phyloP scores from a whole-genome alignment of 2,888 invertebrate genomes.

The Scaptomyza flava region DNA sequence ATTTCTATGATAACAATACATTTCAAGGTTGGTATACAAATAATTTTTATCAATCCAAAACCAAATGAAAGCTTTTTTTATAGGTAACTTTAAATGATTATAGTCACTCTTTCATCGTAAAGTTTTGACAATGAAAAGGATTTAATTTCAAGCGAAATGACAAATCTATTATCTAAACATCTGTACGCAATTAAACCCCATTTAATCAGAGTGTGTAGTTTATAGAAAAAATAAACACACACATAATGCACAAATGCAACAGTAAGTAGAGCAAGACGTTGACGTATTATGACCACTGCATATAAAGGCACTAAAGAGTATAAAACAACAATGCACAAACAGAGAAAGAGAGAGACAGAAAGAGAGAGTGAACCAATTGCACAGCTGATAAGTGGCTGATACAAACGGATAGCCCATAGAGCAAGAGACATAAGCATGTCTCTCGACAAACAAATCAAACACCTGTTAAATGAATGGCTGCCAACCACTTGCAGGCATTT shows the following conservation, averaged over 20 bases:
- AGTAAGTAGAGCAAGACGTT: constrained; percentile 46
- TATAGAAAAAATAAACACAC: background rate
- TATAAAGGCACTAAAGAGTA: constrained; percentile 26
- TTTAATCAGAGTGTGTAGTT: background rate
- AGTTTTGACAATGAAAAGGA: background rate
- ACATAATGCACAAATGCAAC: constrained; percentile 24
- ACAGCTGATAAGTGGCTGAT: constrained; percentile 55
- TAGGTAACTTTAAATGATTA: background rate
- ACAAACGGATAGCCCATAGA: constrained; percentile 1
- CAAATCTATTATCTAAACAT: background rate
- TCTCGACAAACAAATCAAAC: constrained; percentile 38
- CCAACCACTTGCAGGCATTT: constrained; percentile 6
- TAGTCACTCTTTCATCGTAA: background rate
- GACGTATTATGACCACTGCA: constrained; percentile 22
- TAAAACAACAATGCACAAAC: constrained; percentile 22
- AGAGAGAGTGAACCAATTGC: constrained; percentile 23
- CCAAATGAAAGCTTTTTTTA: too few relatives aligned
- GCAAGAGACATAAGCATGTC: constrained; percentile 3
- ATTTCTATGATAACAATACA: background rate
- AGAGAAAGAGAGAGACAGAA: constrained; percentile 21
- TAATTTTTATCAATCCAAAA: background rate
- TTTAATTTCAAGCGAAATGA: background rate
- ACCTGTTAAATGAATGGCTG: constrained; percentile 24
- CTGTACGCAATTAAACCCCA: background rate
- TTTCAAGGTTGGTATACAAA: background rate